These are phyloP conservation scores for Cryptocephalus primarius DNA, from an alignment of 2,888 invertebrate species.

Conservation along the genomic window DNA sequence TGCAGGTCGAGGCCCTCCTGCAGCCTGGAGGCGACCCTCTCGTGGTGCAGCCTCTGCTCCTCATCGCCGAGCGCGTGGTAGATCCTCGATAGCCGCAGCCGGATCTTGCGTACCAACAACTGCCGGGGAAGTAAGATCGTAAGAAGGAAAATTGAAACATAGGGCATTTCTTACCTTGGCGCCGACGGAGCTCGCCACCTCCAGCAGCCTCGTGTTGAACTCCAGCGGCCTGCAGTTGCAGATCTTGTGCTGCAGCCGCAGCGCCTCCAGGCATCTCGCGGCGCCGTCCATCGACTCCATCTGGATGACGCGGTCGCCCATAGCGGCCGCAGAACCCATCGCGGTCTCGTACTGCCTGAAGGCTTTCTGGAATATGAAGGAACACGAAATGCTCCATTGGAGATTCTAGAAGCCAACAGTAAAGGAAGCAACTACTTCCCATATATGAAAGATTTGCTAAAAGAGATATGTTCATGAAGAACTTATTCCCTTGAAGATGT, in stretches of 20 bases:
- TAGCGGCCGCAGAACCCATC: slow-evolving; percentile 68
- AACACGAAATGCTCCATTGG: too few species aligned
- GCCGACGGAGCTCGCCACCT: slow-evolving; percentile 78
- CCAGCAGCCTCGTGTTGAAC: slow-evolving; percentile 71
- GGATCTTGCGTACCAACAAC: slow-evolving; percentile 70
- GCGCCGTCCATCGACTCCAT: slow-evolving; percentile 89
- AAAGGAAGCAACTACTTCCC: too few species aligned
- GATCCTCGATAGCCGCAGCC: slow-evolving; percentile 67
- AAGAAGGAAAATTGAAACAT: not conserved
- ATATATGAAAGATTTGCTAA: too few species aligned
- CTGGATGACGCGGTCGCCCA: slow-evolving; percentile 75
- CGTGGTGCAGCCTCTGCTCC: slow-evolving; percentile 65
- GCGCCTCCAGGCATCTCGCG: slow-evolving; percentile 66
- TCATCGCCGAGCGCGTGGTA: slow-evolving; percentile 74
- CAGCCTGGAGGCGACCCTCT: slow-evolving; percentile 53
- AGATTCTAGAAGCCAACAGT: too few species aligned
- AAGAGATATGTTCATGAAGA: too few species aligned
- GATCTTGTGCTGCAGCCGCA: slow-evolving; percentile 69
- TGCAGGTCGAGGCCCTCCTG: slow-evolving; percentile 63
- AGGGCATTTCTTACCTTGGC: slow-evolving; percentile 68
- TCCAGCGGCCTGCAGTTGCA: slow-evolving; percentile 80
- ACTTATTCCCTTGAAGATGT: too few species aligned
- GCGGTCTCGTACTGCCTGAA: slow-evolving; percentile 77
- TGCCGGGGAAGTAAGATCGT: slow-evolving; percentile 32
- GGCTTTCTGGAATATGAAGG: slow-evolving; percentile 44